Conservation (phyloP, 2,113 vertebrate genomes). For the Illadopsis cleaveri region DNA sequence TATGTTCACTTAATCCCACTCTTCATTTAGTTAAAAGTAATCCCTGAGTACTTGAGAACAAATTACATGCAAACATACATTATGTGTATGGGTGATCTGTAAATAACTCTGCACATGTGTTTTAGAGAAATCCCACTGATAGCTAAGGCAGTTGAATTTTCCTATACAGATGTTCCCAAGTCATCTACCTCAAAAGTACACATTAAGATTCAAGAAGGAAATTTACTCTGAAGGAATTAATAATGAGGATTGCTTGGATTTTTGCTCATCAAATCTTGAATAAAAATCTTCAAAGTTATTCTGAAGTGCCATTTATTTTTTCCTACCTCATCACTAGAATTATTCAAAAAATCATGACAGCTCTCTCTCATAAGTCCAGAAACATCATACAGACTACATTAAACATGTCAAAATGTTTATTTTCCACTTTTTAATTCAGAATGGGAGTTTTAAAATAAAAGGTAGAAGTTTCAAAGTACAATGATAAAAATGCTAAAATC, state of each 20-base stretch:
- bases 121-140: not conserved
- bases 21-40: conserved; percentile 48
- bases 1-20: conserved; percentile 51
- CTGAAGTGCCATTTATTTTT: not conserved
- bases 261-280: not conserved
- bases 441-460: not conserved
- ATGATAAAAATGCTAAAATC: not conserved
- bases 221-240: not conserved
- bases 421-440: not conserved
- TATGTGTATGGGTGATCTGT: not conserved
- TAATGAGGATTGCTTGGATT: not conserved
- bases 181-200: not conserved
- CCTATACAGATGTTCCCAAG: not conserved
- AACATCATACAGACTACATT: not conserved
- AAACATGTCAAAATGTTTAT: not conserved
- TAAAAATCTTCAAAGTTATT: not conserved
- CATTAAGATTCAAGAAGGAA: not conserved
- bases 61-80: not conserved
- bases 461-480: not conserved
- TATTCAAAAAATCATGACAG: not conserved
- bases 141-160: not conserved
- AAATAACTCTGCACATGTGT: not conserved
- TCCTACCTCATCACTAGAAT: not conserved
- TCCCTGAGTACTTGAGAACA: not conserved
- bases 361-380: not conserved